Base-by-base conservation (phyloP, 2,797 vertebrate genomes). In the Lemur catta region DNA sequence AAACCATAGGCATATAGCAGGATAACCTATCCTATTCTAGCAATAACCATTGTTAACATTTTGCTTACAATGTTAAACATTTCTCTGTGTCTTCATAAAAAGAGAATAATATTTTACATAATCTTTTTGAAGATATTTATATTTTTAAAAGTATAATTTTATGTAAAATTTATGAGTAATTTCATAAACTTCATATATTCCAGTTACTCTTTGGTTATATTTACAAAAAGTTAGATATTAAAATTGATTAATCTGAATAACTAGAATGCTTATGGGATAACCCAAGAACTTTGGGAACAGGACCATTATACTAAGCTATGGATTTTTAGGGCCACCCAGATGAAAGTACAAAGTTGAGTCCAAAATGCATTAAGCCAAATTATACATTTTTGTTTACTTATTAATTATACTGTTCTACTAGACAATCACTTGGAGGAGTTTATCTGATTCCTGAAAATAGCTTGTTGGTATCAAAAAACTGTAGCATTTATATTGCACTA, bases 111-210 rank as follows among this genome's bases (percentile, higher is more conserved):
- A 75, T 67, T 86, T 79, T 84, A 14, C 14, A 69, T 0, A 1
- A 0, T 63, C 3, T n/a, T 84, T 30, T 84, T 50, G 93, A 89
- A 81, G 13, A 76, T 65, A 18, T 2, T 79, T 75, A 33, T 50
- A 67, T 20, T 71, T 84, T 72, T 85, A 79, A 7, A 86, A 89
- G 18, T 35, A 50, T 6, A 67, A 22, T 72, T 71, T 88, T 61
- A 63, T 7, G 2, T 61, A 84, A 67, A 89, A 57, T 79, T 15
- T 59, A 50, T 48, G 22, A 79, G 0, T 38, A 84, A 72, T 76
- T 71, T 63, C 24, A 55, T 4, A 93, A 76, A n/a, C 9, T 48
- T 30, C 13, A 57, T 46, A 43, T 26, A 86, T 46, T 67, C 85
- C 6, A 46, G 7, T 59, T 86, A 78, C 33, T 20, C 38, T 71